Evolutionary conservation across 2,888 invertebrate genomes (phyloP), one percentile per base, ranked within the genome.

Genomic region (Xylophagus ater): DNA sequence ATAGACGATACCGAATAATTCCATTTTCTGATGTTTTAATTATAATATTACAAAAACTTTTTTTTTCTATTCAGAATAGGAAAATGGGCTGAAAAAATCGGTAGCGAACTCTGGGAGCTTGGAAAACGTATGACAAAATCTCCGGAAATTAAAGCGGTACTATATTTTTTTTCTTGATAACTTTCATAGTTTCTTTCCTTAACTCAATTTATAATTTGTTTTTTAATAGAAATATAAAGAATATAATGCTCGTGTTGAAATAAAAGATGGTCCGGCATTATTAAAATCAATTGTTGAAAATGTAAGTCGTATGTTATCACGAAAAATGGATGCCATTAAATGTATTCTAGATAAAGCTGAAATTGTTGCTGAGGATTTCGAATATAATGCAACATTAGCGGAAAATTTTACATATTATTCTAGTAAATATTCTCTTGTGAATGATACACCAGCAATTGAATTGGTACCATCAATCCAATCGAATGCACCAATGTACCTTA

Each of bases 321-420:
- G 83, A 52, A 89, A 90, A 74, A 84, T 86, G 70, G 84, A 87
- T 53, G 88, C 90, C n/a, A 83, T 90, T 40, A 73, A 73, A 72
- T 84, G 87, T 53, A 85, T 90, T 46, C 76, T 81, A 53, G 74
- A 76, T 47, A 74, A 71, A 40, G 87, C 88, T 1, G 85, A 89
- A 65, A 57, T 68, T 9, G 65, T 74, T 23, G 78, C 83, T 2
- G 74, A 75, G 52, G 65, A 70, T 24, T 80, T 76, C 52, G 70
- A 73, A 34, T 71, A 67, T 52, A 68, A 71, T 43, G 47, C 47
- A 43, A 60, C 53, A 1, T 54, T 53, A 7, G 63, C 63, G 3
- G 48, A 57, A 20, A 58, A 65, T 17, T 71, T 72, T 44, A 58
- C 68, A 19, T 93, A 90, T 57, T 80, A 79, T 55, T 89, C 86